Evolutionary conservation across 2,113 vertebrate species (phyloP), one percentile per base, ranked within the genome.

Genomic region (Bambusicola thoracicus): DNA sequence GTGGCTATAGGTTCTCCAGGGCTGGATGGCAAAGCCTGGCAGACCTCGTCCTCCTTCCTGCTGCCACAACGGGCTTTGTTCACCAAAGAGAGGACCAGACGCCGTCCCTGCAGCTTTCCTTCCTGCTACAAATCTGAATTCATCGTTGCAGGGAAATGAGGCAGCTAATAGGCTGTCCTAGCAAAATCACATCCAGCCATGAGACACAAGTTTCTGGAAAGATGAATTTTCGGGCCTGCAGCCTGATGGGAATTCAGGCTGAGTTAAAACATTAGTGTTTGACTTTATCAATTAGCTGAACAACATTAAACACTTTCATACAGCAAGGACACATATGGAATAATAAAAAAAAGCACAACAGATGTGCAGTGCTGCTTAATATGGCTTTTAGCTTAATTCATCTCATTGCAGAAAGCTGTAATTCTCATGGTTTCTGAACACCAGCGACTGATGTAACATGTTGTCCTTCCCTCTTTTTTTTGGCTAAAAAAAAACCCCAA

Each of bases 301-400:
- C 80, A 86, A 66, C 51, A 78, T 78, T 53, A 73, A 87, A 65
- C 38, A 65, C 66, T 74, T 74, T 48, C 66, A 49, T 49, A 41
- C 34, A 76, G 65, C 56, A 90, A 94, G 90, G 91, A 70, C 76
- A 79, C 62, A 59, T 1, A 49, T 1, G 6, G 85, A 94, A 93
- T 90, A 91, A 29, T 81, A 89, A 94, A 94, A 30, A 83, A 92
- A 94, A 94, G 58, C 2, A 29, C 69, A 88, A 53, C 90, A 91
- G 91, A 85, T 91, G 90, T 86, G 86, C 48, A 65, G n/a, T 76
- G 19, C 58, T 73, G 82, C 80, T 95, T 96, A 93, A 92, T 72
- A 81, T 81, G 90, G 93, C 88, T 95, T 96, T 94, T 94, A 81
- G 85, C 79, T 94, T 89, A 91, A 94, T 91, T 92, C 41, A 80